Evolutionary conservation across 92 coral and sea anemone genomes (phyloP), one percentile per base, ranked within the genome.

Genomic region (Desmophyllum pertusum): DNA sequence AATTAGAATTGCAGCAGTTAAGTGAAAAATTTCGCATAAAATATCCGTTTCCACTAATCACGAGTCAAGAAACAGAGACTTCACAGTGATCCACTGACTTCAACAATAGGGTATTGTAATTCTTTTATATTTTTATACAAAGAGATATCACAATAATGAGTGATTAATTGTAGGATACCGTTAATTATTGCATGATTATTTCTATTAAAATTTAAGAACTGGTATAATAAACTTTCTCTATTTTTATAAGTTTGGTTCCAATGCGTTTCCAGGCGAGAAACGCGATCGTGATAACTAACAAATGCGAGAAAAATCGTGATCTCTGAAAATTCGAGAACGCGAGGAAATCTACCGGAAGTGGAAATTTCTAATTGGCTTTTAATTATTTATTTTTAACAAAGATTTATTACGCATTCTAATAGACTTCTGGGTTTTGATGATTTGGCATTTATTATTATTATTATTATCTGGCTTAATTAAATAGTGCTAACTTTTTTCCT

Each of bases 331-430:
- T 72, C 21, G 59, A 43, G 77, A 42, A 72, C 2, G 33, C 8
- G 38, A 40, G 51, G 36, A 63, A 59, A 78, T 29, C 17, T 40
- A 40, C 82, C 52, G 72, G 82, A 78, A 78, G 82, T 78, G 10
- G 51, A 59, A 7, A 13, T 35, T 31, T 76, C 25, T 41, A 61
- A 59, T 62, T 59, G 55, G 82, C 71, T 31, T 64, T 79, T 65
- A 79, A 79, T 79, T 79, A 79, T 64, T 79, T 31, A 79, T 79
- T 65, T n/a, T 33, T 38, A 41, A 18, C 45, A 57, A 61, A 57
- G 42, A 43, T 63, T 77, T 31, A 18, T 57, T 76, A n/a, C 33
- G 46, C 17, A 53, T 76, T 71, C 76, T 23, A 71, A 41, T 3
- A 27, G 53, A 23, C 29, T 21, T 4, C 29, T 21, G 29, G 63